Conservation (phyloP, 2,113 vertebrate species). For the Elaphurus davidianus region DNA sequence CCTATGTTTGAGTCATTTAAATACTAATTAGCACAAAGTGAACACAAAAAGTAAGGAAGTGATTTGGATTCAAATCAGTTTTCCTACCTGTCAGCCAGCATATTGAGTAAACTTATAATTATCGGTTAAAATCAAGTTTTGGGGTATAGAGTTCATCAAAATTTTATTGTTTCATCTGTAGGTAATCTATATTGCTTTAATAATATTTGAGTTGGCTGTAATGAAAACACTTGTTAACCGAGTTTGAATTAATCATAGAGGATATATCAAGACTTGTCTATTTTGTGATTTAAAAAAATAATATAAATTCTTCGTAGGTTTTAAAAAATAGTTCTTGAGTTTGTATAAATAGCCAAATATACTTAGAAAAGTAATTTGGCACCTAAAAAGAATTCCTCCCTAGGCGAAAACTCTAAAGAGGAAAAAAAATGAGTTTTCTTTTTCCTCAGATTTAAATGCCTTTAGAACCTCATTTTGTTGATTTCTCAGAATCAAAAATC, state of each 20-base stretch:
- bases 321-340: conserved; percentile 14
- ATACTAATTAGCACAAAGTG: not conserved
- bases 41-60: not conserved
- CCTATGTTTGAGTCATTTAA: conserved; percentile 44
- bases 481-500: not conserved
- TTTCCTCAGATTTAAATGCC: conserved; percentile 22
- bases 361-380: not conserved
- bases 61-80: conserved; percentile 19
- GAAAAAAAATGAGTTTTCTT: not conserved
- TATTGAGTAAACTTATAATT: conserved; percentile 10
- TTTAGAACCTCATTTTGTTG: not conserved
- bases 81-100: conserved; percentile 4
- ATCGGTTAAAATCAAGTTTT: conserved; percentile 19
- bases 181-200: conserved; percentile 18
- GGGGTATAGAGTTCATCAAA: not conserved
- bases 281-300: not conserved
- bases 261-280: not conserved
- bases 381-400: conserved; percentile 20
- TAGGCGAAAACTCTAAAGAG: not conserved
- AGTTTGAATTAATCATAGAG: not conserved
- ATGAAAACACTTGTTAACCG: not conserved
- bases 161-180: conserved; percentile 6
- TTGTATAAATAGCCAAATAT: conserved; percentile 11
- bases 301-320: not conserved
- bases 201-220: not conserved